A percentile compares a stretch with the other conserved stretches of the same genome.
Conservation (phyloP, 2,797 vertebrate genomes). For the Hippoglossus hippoglossus region DNA sequence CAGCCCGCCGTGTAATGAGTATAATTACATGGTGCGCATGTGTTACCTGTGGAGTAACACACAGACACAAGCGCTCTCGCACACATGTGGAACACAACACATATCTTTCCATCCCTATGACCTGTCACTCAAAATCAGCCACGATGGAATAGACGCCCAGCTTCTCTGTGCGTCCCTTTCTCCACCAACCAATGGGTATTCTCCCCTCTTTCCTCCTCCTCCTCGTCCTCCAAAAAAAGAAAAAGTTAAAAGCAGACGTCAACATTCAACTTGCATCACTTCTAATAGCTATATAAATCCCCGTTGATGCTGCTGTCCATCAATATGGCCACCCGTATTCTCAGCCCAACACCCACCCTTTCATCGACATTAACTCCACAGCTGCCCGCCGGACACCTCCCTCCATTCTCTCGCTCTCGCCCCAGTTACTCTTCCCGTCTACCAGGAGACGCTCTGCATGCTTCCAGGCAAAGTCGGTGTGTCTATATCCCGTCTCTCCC, state of each 20-base stretch:
- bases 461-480: conserved; percentile 70
- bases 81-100: conserved; percentile 52
- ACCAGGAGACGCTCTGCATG: conserved; percentile 62
- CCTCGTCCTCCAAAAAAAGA: conserved; percentile 14
- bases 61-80: conserved; percentile 39
- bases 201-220: conserved; percentile 12
- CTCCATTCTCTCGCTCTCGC: conserved; percentile 57
- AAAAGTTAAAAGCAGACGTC: conserved; percentile 26
- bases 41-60: conserved; percentile 79
- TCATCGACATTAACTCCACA: conserved; percentile 69
- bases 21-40: conserved; percentile 85
- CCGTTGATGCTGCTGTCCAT: conserved; percentile 67
- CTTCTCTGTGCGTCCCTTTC: conserved; percentile 29
- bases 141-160: conserved; percentile 54
- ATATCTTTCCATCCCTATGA: conserved; percentile 66
- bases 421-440: conserved; percentile 65
- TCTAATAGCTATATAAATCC: conserved; percentile 63
- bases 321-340: conserved; percentile 67
- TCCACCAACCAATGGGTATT: conserved; percentile 39
- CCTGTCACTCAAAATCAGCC: conserved; percentile 80
- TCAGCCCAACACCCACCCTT: conserved; percentile 53
- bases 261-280: conserved; percentile 17
- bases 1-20: conserved; percentile 83
- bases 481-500: conserved; percentile 67
- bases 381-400: conserved; percentile 60